phyloP scores from a whole-genome alignment of 2,888 invertebrate genomes.

The Bellardia pandia region DNA sequence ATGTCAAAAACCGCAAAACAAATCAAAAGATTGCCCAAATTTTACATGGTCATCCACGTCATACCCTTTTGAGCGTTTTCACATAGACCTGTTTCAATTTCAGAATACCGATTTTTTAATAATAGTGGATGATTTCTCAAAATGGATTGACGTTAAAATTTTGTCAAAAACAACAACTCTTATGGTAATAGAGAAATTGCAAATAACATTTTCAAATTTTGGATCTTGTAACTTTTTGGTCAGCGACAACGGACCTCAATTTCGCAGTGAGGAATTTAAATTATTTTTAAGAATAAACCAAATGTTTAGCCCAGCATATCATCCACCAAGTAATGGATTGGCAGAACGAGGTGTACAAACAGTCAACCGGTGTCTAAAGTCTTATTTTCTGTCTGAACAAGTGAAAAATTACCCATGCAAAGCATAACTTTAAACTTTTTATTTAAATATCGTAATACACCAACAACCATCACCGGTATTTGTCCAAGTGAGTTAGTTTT shows the following conservation, averaged over 20 bases:
- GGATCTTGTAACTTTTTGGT: conserved; percentile 56
- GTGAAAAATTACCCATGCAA: conserved; percentile 23
- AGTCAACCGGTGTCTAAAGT: conserved; percentile 30
- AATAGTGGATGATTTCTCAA: conserved; percentile 56
- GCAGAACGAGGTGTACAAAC: conserved; percentile 57
- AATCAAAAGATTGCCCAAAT: conserved; percentile 47
- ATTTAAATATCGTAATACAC: conserved; percentile 59
- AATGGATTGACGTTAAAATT: conserved; percentile 62
- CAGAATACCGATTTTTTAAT: conserved; percentile 46
- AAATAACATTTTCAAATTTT: conserved; percentile 55
- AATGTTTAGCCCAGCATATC: conserved; percentile 53
- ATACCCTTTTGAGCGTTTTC: conserved; percentile 53
- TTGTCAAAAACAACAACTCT: conserved; percentile 42
- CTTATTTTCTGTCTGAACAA: conserved; percentile 27
- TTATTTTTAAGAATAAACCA: conserved; percentile 60
- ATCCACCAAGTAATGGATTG: conserved; percentile 64
- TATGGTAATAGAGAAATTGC: conserved; percentile 58
- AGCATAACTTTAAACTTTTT: conserved; percentile 54
- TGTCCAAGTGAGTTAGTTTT: conserved; percentile 49
- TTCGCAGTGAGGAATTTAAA: conserved; percentile 58
- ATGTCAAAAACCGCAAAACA: conserved; percentile 49
- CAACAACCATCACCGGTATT: conserved; percentile 45
- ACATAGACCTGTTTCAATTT: conserved; percentile 56
- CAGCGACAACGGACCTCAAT: conserved; percentile 59
- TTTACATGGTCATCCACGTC: conserved; percentile 53